phyloP scores from a whole-genome alignment of 2,888 invertebrate genomes.

The Neoascia interrupta region DNA sequence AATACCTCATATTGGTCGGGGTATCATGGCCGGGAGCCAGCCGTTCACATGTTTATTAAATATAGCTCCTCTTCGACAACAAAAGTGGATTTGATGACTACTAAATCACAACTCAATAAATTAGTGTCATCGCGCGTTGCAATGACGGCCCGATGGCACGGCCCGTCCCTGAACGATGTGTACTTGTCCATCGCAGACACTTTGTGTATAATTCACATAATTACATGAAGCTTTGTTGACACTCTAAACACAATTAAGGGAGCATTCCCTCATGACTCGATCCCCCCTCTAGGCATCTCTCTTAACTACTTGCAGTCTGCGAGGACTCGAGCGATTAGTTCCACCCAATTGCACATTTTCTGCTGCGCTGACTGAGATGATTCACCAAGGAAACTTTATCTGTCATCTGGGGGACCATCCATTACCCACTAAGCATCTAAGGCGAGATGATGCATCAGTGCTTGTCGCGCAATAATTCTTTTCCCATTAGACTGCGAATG shows the following conservation, averaged over 20 bases:
- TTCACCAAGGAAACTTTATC: slow-evolving; percentile 15
- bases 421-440: background rate
- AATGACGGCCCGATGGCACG: slow-evolving; percentile 31
- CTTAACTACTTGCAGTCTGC: no score
- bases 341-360: slow-evolving; percentile 15
- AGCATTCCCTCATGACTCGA: no score
- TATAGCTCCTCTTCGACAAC: background rate
- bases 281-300: no score
- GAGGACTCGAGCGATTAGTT: background rate
- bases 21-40: slow-evolving; percentile 15
- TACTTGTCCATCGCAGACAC: slow-evolving; percentile 8
- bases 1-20: slow-evolving; percentile 19
- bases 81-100: slow-evolving; percentile 10
- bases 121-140: background rate
- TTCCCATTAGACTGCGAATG: slow-evolving; percentile 1
- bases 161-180: slow-evolving; percentile 34
- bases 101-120: slow-evolving; percentile 46
- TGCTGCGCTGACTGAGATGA: background rate
- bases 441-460: background rate
- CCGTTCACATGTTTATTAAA: slow-evolving; percentile 6
- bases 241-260: no score
- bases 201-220: slow-evolving; percentile 4
- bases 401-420: background rate
- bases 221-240: slow-evolving; percentile 20
- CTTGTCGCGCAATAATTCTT: background rate